phyloP scores from a whole-genome alignment of 2,113 vertebrate genomes.

The Laticauda laticaudata region DNA sequence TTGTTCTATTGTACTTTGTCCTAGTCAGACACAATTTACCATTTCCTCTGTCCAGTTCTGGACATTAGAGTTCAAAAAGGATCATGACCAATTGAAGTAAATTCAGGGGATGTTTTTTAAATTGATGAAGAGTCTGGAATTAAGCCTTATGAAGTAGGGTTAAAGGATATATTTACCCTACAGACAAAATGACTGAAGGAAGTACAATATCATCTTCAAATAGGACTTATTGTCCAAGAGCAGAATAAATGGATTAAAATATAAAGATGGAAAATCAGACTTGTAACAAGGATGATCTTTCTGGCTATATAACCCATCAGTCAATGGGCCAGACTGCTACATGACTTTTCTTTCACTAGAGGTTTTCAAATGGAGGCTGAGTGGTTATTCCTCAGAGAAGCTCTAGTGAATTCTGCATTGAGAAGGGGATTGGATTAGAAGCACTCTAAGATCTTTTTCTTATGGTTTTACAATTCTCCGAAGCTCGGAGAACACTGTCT shows the following conservation, averaged over 20 bases:
- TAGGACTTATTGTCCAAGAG: background rate
- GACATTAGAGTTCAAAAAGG: background rate
- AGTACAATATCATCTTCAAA: background rate
- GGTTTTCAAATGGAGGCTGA: background rate
- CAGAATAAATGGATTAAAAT: background rate
- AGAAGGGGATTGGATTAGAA: background rate
- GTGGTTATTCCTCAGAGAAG: background rate
- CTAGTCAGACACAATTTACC: background rate
- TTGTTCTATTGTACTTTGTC: background rate
- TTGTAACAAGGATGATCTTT: background rate
- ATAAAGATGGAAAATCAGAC: background rate
- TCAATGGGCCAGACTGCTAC: background rate
- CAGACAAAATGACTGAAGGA: background rate
- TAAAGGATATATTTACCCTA: background rate
- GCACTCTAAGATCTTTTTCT: background rate
- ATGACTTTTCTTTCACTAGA: background rate
- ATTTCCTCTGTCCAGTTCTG: background rate
- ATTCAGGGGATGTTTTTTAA: background rate
- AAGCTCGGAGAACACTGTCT: conserved; percentile 38
- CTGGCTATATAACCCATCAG: background rate
- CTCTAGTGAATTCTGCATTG: background rate
- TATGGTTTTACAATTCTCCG: background rate
- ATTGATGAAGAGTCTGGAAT: background rate
- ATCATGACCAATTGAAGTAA: background rate
- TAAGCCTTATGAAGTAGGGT: background rate